A percentile compares a stretch with the other conserved stretches of the same genome.
Conservation (phyloP, 2,113 vertebrate genomes). For the Elanoides forficatus region DNA sequence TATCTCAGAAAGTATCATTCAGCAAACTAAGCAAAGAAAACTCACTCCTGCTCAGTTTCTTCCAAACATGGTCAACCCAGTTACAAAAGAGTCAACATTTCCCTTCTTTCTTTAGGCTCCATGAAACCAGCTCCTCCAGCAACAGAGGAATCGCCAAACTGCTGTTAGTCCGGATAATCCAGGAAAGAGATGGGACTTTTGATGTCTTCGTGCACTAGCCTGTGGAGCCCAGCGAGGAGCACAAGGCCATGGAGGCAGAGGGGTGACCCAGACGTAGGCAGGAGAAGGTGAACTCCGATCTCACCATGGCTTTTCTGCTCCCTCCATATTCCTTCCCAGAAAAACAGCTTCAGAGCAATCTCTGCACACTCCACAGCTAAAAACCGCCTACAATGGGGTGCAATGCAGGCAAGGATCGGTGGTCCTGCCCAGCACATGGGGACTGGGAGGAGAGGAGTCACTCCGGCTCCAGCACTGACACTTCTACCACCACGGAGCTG, state of each 20-base stretch:
- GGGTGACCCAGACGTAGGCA: rapidly evolving
- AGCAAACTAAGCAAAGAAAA: background rate
- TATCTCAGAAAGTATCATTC: background rate
- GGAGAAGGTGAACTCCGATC: background rate
- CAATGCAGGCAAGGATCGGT: rapidly evolving
- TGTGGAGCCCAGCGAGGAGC: rapidly evolving
- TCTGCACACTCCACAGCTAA: background rate
- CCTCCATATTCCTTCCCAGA: rapidly evolving
- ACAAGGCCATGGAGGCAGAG: rapidly evolving
- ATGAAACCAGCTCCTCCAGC: background rate
- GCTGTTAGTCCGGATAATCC: background rate
- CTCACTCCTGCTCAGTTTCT: background rate
- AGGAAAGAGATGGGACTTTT: background rate
- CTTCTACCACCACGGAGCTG: background rate
- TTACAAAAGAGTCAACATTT: background rate
- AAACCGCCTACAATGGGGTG: rapidly evolving
- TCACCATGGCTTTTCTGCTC: background rate
- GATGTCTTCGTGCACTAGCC: rapidly evolving
- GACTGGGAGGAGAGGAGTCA: no score
- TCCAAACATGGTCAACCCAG: background rate
- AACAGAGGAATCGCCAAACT: background rate
- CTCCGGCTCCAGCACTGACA: rapidly evolving
- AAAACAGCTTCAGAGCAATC: background rate
- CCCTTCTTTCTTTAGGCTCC: background rate
- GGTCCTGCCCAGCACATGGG: background rate